phyloP scores from a whole-genome alignment of 2,888 invertebrate genomes.

The Malthinus seriepunctatus region DNA sequence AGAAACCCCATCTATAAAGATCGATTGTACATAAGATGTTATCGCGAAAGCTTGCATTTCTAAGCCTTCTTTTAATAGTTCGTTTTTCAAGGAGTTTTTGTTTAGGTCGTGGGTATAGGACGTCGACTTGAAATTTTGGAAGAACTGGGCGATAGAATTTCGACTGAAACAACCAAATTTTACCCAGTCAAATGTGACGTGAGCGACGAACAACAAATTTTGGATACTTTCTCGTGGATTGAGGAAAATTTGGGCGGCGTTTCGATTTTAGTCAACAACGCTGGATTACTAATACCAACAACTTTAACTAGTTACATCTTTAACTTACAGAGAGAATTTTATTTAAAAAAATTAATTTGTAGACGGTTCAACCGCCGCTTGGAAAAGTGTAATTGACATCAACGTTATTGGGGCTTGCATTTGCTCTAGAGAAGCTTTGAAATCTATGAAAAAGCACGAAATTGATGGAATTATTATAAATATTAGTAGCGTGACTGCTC shows the following conservation, averaged over 20 bases:
- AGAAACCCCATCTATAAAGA: no score
- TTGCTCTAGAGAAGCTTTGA: constrained; percentile 34
- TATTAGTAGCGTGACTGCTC: constrained; percentile 17
- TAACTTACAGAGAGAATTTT: not conserved
- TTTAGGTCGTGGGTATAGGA: constrained; percentile 19
- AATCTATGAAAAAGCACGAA: constrained; percentile 34
- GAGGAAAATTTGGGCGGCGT: constrained; percentile 19
- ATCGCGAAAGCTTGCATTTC: no score
- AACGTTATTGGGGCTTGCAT: constrained; percentile 35
- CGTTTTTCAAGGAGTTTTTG: not conserved
- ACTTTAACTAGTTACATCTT: constrained; percentile 11
- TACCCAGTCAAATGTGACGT: constrained; percentile 17
- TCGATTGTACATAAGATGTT: no score
- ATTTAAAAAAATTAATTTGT: not conserved
- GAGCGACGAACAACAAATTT: constrained; percentile 19
- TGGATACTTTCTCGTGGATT: constrained; percentile 20
- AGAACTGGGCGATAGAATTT: constrained; percentile 12
- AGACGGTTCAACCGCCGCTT: constrained; percentile 33
- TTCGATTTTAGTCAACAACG: constrained; percentile 20
- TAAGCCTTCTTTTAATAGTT: no score
- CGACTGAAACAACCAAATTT: constrained; percentile 15
- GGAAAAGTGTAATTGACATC: constrained; percentile 38
- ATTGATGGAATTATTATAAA: constrained; percentile 30
- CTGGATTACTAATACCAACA: constrained; percentile 12
- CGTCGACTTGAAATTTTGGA: constrained; percentile 16